Conservation (phyloP, 2,113 vertebrate species). For the Notothenia coriiceps region DNA sequence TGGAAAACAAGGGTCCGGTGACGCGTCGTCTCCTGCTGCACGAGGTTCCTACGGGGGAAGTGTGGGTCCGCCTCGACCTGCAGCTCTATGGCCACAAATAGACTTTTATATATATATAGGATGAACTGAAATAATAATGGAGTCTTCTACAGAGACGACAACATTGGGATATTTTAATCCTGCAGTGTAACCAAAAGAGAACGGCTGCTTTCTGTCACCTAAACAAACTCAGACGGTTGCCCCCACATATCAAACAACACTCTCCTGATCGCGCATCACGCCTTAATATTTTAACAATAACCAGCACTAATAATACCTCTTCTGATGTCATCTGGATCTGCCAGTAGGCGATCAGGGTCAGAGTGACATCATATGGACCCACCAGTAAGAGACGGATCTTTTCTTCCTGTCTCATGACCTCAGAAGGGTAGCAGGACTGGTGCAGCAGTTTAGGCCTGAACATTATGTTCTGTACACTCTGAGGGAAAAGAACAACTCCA, state of each 20-base stretch:
- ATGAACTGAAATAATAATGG: constrained; percentile 1
- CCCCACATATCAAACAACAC: background rate
- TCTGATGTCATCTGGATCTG: constrained; percentile 27
- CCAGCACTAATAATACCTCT: constrained; percentile 51
- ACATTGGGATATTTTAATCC: constrained; percentile 24
- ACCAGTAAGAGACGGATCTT: constrained; percentile 10
- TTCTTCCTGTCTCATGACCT: background rate
- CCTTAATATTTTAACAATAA: constrained; percentile 48
- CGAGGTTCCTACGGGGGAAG: constrained; percentile 95
- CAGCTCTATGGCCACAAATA: constrained; percentile 92
- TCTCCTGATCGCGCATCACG: background rate
- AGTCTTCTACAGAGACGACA: constrained; percentile 2
- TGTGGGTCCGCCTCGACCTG: constrained; percentile 96
- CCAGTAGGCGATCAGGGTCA: background rate
- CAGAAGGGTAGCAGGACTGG: background rate
- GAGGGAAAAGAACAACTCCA: background rate
- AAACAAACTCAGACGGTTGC: constrained; percentile 15
- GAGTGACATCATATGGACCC: constrained; percentile 14
- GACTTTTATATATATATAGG: background rate
- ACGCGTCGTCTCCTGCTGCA: constrained; percentile 92
- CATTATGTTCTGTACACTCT: background rate
- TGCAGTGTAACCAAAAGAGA: constrained; percentile 38
- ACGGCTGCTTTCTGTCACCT: constrained; percentile 35
- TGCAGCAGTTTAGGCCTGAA: constrained; percentile 11
- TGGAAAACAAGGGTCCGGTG: constrained; percentile 91